phyloP scores from a whole-genome alignment of 2,113 vertebrate species.

The Gymnarchus niloticus region DNA sequence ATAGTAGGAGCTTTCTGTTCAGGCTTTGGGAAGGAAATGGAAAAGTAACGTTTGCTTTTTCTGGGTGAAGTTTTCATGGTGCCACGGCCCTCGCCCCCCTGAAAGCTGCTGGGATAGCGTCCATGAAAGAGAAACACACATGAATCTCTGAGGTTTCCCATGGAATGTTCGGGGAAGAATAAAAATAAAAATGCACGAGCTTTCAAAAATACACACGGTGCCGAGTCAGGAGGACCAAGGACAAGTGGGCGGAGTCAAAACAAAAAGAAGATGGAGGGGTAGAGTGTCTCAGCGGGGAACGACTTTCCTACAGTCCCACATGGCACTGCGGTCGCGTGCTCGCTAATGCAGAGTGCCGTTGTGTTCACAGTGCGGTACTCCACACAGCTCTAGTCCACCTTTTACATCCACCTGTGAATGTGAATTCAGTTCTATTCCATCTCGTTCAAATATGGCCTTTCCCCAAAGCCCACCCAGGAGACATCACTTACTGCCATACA shows the following conservation, averaged over 20 bases:
- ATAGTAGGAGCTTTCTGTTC: constrained; percentile 1
- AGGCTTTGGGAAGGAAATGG: not conserved
- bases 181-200: not conserved
- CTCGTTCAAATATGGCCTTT: not conserved
- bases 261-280: too few relatives aligned
- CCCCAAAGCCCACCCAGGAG: too few relatives aligned
- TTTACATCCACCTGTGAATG: not conserved
- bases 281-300: not conserved
- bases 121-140: not conserved
- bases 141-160: not conserved
- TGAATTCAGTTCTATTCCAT: not conserved
- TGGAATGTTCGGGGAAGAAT: not conserved
- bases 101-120: not conserved
- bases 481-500: too few relatives aligned
- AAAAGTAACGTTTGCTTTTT: not conserved
- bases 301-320: not conserved
- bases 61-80: not conserved
- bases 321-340: not conserved
- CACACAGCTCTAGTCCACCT: not conserved
- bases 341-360: not conserved
- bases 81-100: not conserved
- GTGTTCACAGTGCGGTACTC: not conserved
- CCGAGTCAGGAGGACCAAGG: not conserved
- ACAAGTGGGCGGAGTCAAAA: too few relatives aligned
- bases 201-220: not conserved